These are phyloP conservation scores for Catostomus latipinnis DNA, from an alignment of 2,797 vertebrate genomes.

Conservation along the genomic window DNA sequence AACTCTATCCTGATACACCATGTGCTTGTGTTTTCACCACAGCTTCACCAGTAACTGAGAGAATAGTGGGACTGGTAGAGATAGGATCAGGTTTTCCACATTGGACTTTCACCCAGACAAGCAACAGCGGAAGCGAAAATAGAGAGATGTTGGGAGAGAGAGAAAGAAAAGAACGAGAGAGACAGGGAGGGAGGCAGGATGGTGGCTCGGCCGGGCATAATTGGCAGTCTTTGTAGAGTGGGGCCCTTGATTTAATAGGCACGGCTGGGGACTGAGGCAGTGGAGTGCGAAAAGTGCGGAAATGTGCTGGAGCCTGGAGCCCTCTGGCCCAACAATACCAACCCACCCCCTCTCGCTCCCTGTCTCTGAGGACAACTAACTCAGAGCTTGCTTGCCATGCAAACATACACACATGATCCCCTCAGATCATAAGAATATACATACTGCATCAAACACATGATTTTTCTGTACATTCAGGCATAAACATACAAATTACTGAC, in stretches of 20 bases:
- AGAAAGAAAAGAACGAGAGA: slow-evolving; percentile 43
- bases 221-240: slow-evolving; percentile 78
- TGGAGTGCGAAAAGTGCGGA: slow-evolving; percentile 78
- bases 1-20: slow-evolving; percentile 61
- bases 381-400: slow-evolving; percentile 69
- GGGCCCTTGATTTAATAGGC: slow-evolving; percentile 80
- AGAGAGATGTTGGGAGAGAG: slow-evolving; percentile 42
- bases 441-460: slow-evolving; percentile 32
- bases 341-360: slow-evolving; percentile 55
- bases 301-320: slow-evolving; percentile 72
- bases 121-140: slow-evolving; percentile 53
- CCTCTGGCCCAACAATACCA: slow-evolving; percentile 64
- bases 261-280: slow-evolving; percentile 78
- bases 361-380: slow-evolving; percentile 74
- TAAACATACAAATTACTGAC: slow-evolving; percentile 30
- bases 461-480: slow-evolving; percentile 12
- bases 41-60: slow-evolving; percentile 58
- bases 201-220: slow-evolving; percentile 72
- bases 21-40: slow-evolving; percentile 61
- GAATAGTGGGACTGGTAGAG: slow-evolving; percentile 60
- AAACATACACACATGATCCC: slow-evolving; percentile 65
- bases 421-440: slow-evolving; percentile 60
- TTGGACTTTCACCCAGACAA: slow-evolving; percentile 70
- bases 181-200: slow-evolving; percentile 47
- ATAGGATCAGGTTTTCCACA: slow-evolving; percentile 71